These are phyloP conservation scores for Ommatoiulus sabulosus DNA, from an alignment of 2,888 invertebrate genomes.

Conservation along the genomic window DNA sequence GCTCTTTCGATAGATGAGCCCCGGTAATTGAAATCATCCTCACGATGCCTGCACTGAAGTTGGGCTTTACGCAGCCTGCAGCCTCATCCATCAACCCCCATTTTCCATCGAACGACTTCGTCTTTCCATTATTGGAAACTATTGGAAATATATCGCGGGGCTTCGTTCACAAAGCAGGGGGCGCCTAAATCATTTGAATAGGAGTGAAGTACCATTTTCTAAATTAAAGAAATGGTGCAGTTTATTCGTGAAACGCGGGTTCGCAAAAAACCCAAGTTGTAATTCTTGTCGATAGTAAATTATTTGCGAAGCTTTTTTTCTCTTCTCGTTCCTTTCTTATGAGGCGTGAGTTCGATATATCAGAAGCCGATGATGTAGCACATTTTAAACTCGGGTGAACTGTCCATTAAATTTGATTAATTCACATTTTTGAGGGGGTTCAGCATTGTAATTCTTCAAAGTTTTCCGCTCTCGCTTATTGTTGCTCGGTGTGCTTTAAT, in stretches of 20 bases:
- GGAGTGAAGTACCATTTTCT: conserved; percentile 47
- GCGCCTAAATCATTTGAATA: conserved; percentile 48
- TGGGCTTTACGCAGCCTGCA: neutral
- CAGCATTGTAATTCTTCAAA: conserved; percentile 35
- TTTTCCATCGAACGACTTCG: conserved; percentile 47
- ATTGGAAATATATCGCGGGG: conserved; percentile 47
- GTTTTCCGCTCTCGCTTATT: conserved; percentile 27
- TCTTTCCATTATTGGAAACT: conserved; percentile 48
- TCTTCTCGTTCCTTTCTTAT: neutral
- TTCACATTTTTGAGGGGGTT: conserved; percentile 47
- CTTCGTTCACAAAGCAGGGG: conserved; percentile 45
- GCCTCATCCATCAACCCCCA: conserved; percentile 47
- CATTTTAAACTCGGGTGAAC: conserved; percentile 39
- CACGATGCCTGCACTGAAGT: neutral
- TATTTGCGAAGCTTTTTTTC: conserved; percentile 37
- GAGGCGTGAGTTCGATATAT: neutral
- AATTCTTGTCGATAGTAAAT: conserved; percentile 48
- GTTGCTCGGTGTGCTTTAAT: conserved; percentile 35
- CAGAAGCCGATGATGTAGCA: conserved; percentile 46
- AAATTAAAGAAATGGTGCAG: conserved; percentile 48
- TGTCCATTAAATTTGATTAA: conserved; percentile 48
- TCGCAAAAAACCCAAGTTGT: conserved; percentile 10
- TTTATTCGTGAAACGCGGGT: conserved; percentile 38
- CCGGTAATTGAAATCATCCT: conserved; percentile 45
- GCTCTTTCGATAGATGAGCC: conserved; percentile 42